These are phyloP conservation scores for Chelidonichthys spinosus DNA, from an alignment of 2,797 vertebrate species.

Conservation along the genomic window DNA sequence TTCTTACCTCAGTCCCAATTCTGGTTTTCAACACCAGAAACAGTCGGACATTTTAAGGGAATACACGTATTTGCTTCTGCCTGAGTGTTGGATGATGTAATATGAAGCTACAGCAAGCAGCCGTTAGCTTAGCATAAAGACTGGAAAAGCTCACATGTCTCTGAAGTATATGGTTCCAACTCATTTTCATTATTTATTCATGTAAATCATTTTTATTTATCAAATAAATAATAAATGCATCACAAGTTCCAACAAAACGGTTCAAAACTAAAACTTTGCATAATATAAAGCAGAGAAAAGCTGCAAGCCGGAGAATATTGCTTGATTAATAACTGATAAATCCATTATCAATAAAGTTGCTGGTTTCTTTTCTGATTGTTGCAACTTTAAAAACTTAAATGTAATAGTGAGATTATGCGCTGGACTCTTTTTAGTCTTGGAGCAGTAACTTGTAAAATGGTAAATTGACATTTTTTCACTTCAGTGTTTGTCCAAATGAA, in stretches of 20 bases:
- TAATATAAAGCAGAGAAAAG: neutral
- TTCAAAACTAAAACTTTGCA: neutral
- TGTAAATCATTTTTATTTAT: too few relatives aligned
- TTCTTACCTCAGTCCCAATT: neutral
- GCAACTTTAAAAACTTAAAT: neutral
- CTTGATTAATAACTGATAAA: neutral
- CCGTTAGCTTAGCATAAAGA: neutral
- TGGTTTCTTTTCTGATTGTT: neutral
- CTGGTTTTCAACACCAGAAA: constrained; percentile 7
- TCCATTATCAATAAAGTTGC: neutral
- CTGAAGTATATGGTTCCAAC: neutral
- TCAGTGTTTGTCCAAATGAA: neutral
- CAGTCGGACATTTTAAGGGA: neutral
- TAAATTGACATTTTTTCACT: neutral
- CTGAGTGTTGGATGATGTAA: neutral
- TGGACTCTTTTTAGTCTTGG: neutral
- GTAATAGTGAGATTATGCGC: neutral
- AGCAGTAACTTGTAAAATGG: neutral
- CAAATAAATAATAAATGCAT: too few relatives aligned
- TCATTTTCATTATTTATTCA: too few relatives aligned
- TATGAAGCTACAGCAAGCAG: neutral
- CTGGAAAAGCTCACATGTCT: neutral
- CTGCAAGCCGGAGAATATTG: neutral
- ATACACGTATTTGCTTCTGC: neutral
- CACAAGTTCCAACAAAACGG: too few relatives aligned